Conservation (phyloP, 2,797 vertebrate genomes). For the Molossus molossus region DNA sequence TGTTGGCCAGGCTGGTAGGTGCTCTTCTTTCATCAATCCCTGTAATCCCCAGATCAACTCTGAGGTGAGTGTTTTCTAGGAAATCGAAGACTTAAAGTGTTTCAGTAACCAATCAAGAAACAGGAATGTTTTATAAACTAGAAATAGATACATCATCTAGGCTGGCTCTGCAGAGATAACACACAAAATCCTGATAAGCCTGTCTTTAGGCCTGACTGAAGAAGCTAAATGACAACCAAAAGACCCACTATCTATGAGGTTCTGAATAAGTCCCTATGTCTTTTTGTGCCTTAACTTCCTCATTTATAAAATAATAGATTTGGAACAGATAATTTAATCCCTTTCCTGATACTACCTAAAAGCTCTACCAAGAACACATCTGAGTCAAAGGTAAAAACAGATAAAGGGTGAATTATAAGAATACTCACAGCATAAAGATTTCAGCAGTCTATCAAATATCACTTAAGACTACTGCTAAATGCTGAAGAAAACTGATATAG, state of each 20-base stretch:
- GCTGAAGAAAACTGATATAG: neutral
- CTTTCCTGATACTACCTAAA: constrained; percentile 8
- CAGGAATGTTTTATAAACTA: constrained; percentile 10
- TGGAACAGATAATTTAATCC: constrained; percentile 33
- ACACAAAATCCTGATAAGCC: neutral
- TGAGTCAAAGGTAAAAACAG: neutral
- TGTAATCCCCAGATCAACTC: neutral
- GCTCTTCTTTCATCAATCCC: constrained; percentile 10
- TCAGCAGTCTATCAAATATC: neutral
- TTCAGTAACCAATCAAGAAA: constrained; percentile 26
- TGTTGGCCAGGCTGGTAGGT: neutral
- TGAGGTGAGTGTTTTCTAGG: neutral
- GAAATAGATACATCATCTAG: neutral
- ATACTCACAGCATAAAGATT: neutral
- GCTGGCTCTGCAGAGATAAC: neutral
- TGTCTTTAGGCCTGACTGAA: neutral
- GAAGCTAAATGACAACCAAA: neutral
- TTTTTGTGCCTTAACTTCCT: neutral
- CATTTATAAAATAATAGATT: neutral
- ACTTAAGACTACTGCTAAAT: constrained; percentile 43
- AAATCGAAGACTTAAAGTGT: neutral
- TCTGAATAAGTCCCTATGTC: neutral
- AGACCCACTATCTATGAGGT: neutral
- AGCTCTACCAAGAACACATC: neutral
- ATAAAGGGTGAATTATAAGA: neutral